phyloP scores from a whole-genome alignment of 2,113 vertebrate genomes.

The Edolisoma coerulescens region DNA sequence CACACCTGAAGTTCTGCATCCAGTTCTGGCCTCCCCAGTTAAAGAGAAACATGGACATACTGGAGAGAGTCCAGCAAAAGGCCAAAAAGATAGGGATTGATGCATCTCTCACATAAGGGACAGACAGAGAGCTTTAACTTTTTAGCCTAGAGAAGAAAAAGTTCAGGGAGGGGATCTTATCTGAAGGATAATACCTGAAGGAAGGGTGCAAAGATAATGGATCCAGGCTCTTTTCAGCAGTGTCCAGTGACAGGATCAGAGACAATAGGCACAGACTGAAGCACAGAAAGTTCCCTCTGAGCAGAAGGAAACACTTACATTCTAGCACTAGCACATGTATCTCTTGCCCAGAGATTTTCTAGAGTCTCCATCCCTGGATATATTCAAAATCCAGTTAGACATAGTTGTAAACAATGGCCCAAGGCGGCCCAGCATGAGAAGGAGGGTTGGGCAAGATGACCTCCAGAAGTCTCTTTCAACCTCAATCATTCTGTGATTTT shows the following conservation, averaged over 20 bases:
- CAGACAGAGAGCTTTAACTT: neutral
- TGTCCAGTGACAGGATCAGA: neutral
- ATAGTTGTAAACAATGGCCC: neutral
- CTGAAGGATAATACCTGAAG: neutral
- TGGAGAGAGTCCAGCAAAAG: neutral
- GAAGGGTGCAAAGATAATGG: neutral
- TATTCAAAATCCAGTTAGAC: neutral
- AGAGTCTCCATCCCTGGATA: neutral
- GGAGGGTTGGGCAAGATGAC: neutral
- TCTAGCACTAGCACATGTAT: neutral
- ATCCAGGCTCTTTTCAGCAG: neutral
- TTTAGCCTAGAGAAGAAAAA: neutral
- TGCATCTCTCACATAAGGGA: neutral
- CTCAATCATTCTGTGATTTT: neutral
- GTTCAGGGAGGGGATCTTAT: neutral
- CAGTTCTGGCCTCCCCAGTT: neutral
- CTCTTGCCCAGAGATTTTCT: neutral
- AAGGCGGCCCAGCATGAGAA: neutral
- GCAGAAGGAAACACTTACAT: neutral
- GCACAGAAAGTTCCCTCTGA: neutral
- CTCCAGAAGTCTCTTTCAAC: neutral
- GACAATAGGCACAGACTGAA: neutral
- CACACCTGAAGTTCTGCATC: neutral
- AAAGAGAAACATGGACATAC: neutral
- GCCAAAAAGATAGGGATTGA: neutral